Conservation (phyloP, 2,113 vertebrate genomes). For the Anseranas semipalmata region DNA sequence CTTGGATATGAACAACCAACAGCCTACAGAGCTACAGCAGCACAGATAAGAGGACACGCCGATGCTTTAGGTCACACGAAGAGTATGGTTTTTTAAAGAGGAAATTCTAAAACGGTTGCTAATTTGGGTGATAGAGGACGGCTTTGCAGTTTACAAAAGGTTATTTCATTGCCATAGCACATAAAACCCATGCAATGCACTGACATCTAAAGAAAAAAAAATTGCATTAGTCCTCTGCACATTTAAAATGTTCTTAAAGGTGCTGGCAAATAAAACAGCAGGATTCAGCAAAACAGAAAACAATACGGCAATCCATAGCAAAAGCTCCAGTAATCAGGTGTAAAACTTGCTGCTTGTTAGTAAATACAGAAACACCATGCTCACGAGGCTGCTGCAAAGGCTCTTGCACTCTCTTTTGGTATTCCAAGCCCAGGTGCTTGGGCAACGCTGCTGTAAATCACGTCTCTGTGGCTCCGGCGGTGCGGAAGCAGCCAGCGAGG, state of each 20-base stretch:
- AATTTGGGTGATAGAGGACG: background rate
- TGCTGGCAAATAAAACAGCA: background rate
- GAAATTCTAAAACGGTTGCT: background rate
- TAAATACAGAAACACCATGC: background rate
- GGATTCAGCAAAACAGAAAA: background rate
- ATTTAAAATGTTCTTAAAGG: background rate
- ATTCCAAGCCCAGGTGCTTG: background rate
- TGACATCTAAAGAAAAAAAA: background rate
- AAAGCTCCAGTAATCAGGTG: background rate
- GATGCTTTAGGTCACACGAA: background rate
- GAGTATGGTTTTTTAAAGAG: background rate
- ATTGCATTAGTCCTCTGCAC: background rate
- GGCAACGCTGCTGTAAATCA: background rate
- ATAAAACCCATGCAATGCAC: background rate
- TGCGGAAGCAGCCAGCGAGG: no score
- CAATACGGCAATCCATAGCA: background rate
- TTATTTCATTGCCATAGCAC: background rate
- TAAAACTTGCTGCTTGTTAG: background rate
- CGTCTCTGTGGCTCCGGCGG: rapidly evolving
- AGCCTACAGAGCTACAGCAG: background rate
- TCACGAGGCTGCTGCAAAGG: background rate
- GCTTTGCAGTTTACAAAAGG: background rate
- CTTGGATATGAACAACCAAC: background rate
- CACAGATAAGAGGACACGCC: background rate
- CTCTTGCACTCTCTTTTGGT: background rate